phyloP scores from a whole-genome alignment of 2,888 invertebrate species.

The Cremastobaeus sp. region DNA sequence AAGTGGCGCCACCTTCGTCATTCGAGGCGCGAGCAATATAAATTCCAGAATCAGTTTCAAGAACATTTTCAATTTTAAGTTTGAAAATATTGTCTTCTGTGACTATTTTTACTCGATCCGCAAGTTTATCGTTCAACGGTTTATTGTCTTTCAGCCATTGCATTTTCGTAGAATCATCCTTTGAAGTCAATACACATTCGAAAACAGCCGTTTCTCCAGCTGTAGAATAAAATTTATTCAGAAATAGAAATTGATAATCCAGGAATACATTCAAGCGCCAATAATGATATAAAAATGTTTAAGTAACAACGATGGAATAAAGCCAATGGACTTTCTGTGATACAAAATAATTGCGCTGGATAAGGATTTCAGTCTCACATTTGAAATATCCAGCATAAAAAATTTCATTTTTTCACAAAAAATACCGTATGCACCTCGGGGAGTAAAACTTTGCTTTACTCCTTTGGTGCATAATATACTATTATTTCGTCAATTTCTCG shows the following conservation, averaged over 20 bases:
- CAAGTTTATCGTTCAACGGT: slow-evolving; percentile 86
- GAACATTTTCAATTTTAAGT: slow-evolving; percentile 86
- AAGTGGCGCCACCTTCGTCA: slow-evolving; percentile 87
- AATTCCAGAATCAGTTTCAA: slow-evolving; percentile 89
- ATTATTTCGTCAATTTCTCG: no score
- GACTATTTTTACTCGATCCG: slow-evolving; percentile 85
- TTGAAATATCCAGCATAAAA: no score
- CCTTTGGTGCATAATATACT: no score
- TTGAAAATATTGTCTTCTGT: slow-evolving; percentile 82
- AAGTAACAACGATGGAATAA: slow-evolving; percentile 31
- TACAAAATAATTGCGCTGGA: slow-evolving; percentile 10
- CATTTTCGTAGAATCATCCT: slow-evolving; percentile 81
- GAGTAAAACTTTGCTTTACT: no score
- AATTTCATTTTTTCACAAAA: no score
- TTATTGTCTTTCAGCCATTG: slow-evolving; percentile 94
- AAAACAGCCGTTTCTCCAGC: slow-evolving; percentile 91
- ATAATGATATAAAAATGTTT: slow-evolving; percentile 9
- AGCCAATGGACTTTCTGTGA: slow-evolving; percentile 29
- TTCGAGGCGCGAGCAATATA: slow-evolving; percentile 94
- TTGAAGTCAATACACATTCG: slow-evolving; percentile 85
- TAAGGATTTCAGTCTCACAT: slow-evolving; percentile 11
- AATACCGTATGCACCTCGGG: no score
- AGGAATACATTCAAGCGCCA: slow-evolving; percentile 34
- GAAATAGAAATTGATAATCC: not conserved
- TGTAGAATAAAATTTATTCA: slow-evolving; percentile 73